Base-by-base conservation (phyloP, 1,140 invertebrate species). In the Carcinoscorpius rotundicauda region DNA sequence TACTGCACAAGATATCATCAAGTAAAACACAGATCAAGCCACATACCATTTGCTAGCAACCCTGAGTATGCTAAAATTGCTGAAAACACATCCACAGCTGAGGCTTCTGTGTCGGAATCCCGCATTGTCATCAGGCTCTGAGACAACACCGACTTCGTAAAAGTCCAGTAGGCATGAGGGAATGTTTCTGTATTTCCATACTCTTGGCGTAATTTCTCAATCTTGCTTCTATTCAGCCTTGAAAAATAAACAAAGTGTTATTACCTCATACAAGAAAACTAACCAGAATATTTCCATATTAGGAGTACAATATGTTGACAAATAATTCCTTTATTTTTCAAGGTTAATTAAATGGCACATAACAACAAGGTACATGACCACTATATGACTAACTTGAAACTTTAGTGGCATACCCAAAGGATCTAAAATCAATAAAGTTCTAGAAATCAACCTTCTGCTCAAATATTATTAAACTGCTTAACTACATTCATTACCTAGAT, bases 141-240 rank as follows among this genome's bases (percentile, higher is more conserved):
- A 6, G 85, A 82, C 58, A 96, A 77, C n/a, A 82, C 82, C 72
- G 84, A 83, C 73, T 88, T 86, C 74, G 86, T 91, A 74, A 92
- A 97, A 4, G 90, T 87, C 93, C 93, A 97, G 78, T 88, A 96
- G 3, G 82, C 82, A 66, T 87, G 86, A 6, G 87, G 84, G 76
- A 90, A 93, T 58, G 88, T 87, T 10, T 87, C 87, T 0, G 78
- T 67, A 51, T 65, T 63, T 6, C 64, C 66, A 64, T 67, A 72
- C 63, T 70, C 62, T 73, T 72, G 64, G 69, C 73, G 71, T 71
- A 78, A 63, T 72, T 91, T 91, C 72, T 95, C 91, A 65, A 94
- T 78, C 56, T 89, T 84, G 68, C 91, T 86, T 72, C 93, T 93
- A 53, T 91, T 94, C 58, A 94, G 78, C 72, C 89, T 85, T 68